Percentiles rank a stretch among this genome's conserved stretches.
These are phyloP conservation scores for Mesochorus sp. DNA, from an alignment of 2,888 invertebrate species.

Conservation along the genomic window DNA sequence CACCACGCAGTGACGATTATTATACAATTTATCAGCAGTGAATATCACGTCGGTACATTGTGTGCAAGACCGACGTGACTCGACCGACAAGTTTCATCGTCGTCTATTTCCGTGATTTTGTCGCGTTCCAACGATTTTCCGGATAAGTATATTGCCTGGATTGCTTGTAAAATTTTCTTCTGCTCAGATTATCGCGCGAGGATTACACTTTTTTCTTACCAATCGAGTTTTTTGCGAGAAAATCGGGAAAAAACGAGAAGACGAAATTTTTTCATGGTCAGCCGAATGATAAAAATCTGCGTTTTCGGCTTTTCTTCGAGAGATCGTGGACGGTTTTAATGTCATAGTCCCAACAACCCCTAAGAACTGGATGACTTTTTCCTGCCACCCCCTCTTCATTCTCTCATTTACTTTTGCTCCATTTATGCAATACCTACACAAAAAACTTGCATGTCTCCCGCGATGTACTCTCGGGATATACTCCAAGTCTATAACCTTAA, in stretches of 20 bases:
- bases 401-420: conserved; percentile 46
- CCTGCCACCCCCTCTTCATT: conserved; percentile 16
- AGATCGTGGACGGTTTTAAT: conserved; percentile 75
- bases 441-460: conserved; percentile 43
- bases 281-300: conserved; percentile 55
- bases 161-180: too few relatives aligned
- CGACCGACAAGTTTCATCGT: conserved; percentile 28
- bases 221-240: neutral
- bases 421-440: conserved; percentile 14
- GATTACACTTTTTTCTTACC: too few relatives aligned
- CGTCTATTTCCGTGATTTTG: too few relatives aligned
- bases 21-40: conserved; percentile 42
- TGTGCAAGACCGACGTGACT: conserved; percentile 38
- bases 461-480: conserved; percentile 66
- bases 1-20: neutral
- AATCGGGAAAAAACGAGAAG: conserved; percentile 41
- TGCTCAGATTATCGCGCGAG: too few relatives aligned
- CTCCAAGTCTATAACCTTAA: conserved; percentile 69
- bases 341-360: conserved; percentile 68
- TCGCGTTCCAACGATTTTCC: neutral
- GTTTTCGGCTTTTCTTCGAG: conserved; percentile 29
- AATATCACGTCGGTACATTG: conserved; percentile 30
- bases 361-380: conserved; percentile 46
- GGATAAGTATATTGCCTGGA: neutral
- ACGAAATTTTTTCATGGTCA: conserved; percentile 46